Evolutionary conservation across 2,113 vertebrate species (phyloP), one percentile per base, ranked within the genome.

Genomic region (Galeopterus variegatus): DNA sequence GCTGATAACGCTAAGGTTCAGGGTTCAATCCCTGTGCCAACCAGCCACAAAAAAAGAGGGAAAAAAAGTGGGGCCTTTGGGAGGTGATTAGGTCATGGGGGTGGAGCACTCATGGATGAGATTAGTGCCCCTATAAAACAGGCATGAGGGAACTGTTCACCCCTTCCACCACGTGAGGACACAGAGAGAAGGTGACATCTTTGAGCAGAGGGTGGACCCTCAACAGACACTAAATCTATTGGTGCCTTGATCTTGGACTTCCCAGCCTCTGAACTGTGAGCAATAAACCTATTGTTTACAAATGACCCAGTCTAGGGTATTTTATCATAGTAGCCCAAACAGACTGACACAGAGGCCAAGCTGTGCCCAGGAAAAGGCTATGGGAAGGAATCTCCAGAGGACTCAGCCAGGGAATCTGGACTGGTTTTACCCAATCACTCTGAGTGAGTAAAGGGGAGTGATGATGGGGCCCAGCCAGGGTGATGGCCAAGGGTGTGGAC

Each of bases 401-500:
- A 41, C 13, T 54, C n/a, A 28, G 45, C 41, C 54, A 14, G 19
- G 33, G 58, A 12, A 72, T 31, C 48, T 24, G 36, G 1, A 28
- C 18, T 64, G 36, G 21, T 45, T 24, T 69, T n/a, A 31, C 65
- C 56, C 24, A 28, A 70, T 31, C 62, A 11, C 65, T 70, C 6
- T 1, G 6, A 60, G 60, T 15, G 56, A 15, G 6, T 23, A 28
- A 70, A 67, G 65, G n/a, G 80, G 70, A 24, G 17, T 9, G 26
- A n/a, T 7, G 3, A 36, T 24, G 24, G 21, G 23, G 28, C 56
- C 14, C 24, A 31, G 28, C 52, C 23, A 17, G n/a, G n/a, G n/a
- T 41, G 50, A 28, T 1, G 24, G 65, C 12, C 4, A 4, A 28
- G 4, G n/a, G 23, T 4, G 1, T 3, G 11, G 41, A 21, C 36